Conservation (phyloP, 2,113 vertebrate species). For the Ammospiza caudacuta region DNA sequence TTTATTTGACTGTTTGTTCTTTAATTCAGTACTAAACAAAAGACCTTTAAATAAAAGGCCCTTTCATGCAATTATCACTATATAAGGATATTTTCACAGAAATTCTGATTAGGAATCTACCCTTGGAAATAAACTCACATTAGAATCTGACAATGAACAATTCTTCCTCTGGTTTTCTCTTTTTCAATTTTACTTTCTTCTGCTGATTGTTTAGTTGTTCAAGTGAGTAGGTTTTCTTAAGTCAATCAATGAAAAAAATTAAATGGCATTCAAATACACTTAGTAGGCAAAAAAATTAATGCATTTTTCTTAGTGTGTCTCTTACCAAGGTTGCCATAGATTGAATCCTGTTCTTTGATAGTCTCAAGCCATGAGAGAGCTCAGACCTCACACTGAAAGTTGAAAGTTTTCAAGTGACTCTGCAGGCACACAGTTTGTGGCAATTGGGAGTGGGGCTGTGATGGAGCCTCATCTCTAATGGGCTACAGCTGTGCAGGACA, state of each 20-base stretch:
- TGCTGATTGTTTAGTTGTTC: background rate
- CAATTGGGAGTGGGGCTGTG: too few relatives aligned
- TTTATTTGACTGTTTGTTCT: background rate
- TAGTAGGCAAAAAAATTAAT: background rate
- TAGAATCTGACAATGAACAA: background rate
- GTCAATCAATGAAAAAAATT: background rate
- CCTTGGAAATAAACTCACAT: background rate
- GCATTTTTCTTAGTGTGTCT: background rate
- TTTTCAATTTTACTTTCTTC: background rate
- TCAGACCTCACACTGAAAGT: background rate
- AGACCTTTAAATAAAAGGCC: background rate
- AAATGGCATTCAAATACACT: background rate
- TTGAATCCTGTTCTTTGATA: background rate
- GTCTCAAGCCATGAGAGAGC: background rate
- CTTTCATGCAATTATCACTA: background rate
- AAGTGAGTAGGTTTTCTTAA: background rate
- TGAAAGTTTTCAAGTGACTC: background rate
- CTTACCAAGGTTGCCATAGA: background rate
- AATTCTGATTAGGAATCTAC: background rate
- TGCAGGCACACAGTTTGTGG: too few relatives aligned
- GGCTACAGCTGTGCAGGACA: too few relatives aligned
- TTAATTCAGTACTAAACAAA: background rate
- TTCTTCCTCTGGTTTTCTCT: background rate
- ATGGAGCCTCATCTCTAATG: too few relatives aligned
- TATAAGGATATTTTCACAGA: background rate